Base-by-base conservation (phyloP, 2,888 invertebrate species). In the Bellardia bayeri region DNA sequence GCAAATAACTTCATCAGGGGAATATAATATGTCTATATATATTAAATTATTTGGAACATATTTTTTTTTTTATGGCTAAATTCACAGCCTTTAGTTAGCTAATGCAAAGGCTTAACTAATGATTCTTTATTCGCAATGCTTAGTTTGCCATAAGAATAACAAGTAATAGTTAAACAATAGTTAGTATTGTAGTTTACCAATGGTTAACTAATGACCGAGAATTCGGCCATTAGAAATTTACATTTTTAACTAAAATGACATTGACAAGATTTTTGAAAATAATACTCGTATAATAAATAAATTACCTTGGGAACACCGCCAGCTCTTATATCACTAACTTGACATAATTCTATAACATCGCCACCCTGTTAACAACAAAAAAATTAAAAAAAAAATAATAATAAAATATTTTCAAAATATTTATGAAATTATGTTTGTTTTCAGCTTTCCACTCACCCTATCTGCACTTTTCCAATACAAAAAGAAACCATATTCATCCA, bases 381-480 rank as follows among this genome's bases (percentile, higher is more conserved):
- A 49, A 13, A 54, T 11, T 78, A 75, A 68, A 69, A 45, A 23
- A 16, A n/a, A n/a, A n/a, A n/a, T n/a, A n/a, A n/a, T n/a, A n/a
- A n/a, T n/a, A n/a, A n/a, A 13, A n/a, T 69, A 37, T 13, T 68
- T 33, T 33, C 3, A 4, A 69, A 8, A 56, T 56, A 3, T 64
- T 37, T 58, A 16, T 6, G 23, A 37, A 63, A 6, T 40, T 30
- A 11, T 6, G 30, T 7, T 45, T 72, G 14, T 2, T 64, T 63
- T 58, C 7, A 3, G 13, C 13, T 30, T 82, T 23, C 13, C 2
- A 90, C 92, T 95, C 94, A 99, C 99, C 96, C 96, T 96, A 90
- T 97, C 97, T 88, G 99, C 99, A 92, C 98, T 98, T 94, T 99
- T 99, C 99, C 99, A 99, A 94, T 98, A 98, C 90, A 99, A 97